A percentile compares a stretch with the other conserved stretches of the same genome.
phyloP scores from a whole-genome alignment of 2,888 invertebrate genomes.

The Plagodis pulveraria region DNA sequence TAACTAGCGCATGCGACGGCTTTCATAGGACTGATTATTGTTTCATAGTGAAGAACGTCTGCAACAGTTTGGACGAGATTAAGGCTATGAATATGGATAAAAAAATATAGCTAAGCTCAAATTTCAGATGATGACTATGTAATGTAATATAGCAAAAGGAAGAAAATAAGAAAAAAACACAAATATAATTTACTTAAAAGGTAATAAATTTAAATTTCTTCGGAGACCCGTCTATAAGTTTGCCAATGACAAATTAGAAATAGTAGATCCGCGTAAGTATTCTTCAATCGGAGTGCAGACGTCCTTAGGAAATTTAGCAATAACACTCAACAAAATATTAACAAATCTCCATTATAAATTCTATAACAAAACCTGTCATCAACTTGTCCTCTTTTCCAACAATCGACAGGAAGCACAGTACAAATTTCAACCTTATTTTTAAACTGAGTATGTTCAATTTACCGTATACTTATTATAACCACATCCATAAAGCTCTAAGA shows the following conservation, averaged over 20 bases:
- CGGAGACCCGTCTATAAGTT: too few species aligned
- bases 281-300: conserved; percentile 1
- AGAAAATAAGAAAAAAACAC: too few species aligned
- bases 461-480: conserved; percentile 79
- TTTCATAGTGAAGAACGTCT: conserved; percentile 1
- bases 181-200: too few species aligned
- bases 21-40: conserved; percentile 2
- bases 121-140: too few species aligned
- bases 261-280: too few species aligned
- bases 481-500: conserved; percentile 81
- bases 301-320: background rate
- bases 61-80: background rate
- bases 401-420: conserved; percentile 57
- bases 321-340: conserved; percentile 29
- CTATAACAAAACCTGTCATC: conserved; percentile 39
- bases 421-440: conserved; percentile 65
- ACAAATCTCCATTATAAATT: conserved; percentile 34
- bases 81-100: too few species aligned
- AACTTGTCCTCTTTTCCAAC: conserved; percentile 37
- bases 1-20: conserved; percentile 11
- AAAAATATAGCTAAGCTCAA: too few species aligned
- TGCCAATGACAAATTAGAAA: too few species aligned
- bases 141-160: too few species aligned
- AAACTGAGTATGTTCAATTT: conserved; percentile 80
- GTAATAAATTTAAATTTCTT: too few species aligned